These are phyloP conservation scores for Panthera leo DNA, from an alignment of 2,113 vertebrate species.

Conservation along the genomic window DNA sequence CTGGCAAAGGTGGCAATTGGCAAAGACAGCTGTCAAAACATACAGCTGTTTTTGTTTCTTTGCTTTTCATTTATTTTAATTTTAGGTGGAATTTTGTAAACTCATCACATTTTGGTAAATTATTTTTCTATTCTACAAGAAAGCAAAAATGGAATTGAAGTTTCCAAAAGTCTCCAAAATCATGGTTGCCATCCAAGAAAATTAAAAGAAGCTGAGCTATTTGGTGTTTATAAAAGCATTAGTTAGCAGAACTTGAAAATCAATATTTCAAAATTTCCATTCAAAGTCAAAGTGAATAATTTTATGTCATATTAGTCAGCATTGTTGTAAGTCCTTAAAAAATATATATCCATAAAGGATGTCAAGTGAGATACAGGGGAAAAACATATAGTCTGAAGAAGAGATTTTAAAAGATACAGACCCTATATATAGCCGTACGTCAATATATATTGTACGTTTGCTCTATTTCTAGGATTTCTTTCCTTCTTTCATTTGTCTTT, in stretches of 20 bases:
- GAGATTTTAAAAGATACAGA: background rate
- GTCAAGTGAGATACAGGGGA: background rate
- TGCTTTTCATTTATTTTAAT: conserved; percentile 32
- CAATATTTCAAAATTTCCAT: conserved; percentile 60
- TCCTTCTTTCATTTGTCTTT: background rate
- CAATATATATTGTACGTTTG: background rate
- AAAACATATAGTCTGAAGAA: conserved; percentile 24
- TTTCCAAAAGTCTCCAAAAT: conserved; percentile 50
- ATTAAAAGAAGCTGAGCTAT: background rate
- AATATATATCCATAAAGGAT: background rate
- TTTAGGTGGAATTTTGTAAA: background rate
- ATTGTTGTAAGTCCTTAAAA: background rate
- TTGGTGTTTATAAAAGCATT: background rate
- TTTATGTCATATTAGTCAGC: conserved; percentile 15
- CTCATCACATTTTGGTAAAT: background rate
- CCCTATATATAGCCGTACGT: background rate
- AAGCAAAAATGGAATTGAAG: background rate
- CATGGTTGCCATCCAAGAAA: conserved; percentile 14
- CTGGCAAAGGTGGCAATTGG: background rate
- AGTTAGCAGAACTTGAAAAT: background rate
- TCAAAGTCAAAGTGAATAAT: conserved; percentile 35
- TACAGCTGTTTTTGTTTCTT: background rate
- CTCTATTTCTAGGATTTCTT: background rate
- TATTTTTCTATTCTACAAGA: background rate
- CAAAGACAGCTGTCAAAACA: conserved; percentile 42